Evolutionary conservation across 2,797 vertebrate genomes (phyloP), one percentile per base, ranked within the genome.

Genomic region (Pangasius sanitwongsei): DNA sequence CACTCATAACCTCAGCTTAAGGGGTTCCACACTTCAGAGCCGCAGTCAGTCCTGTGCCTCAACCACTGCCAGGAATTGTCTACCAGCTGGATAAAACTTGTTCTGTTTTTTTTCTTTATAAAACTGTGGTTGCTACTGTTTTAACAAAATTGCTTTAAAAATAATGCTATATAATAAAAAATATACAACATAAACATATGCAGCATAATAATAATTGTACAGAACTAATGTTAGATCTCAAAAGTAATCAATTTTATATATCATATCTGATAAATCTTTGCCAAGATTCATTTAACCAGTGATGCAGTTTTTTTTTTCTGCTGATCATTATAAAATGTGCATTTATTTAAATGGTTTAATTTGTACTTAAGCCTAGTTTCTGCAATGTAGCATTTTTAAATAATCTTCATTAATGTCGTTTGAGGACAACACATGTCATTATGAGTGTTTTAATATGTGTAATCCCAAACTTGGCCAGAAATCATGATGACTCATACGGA

Each of bases 381-480:
- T 90, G 89, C 86, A 89, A 67, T 87, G 75, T 12, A 69, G 67
- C 70, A 61, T 48, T 86, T 86, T 59, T 61, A 48, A 83, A 77
- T 59, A 34, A 86, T 74, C 85, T 50, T 16, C 77, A 89, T 78
- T 87, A n/a, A 63, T 70, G 55, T 48, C 16, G n/a, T 61, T 78
- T 12, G 18, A 65, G 61, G 75, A 75, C 77, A 90, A 75, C 78
- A 86, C 83, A 84, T 86, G 87, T 74, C 75, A 57, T 67, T 86
- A 88, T 88, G 78, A 85, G 86, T 87, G 70, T 67, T 82, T 89
- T 55, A 86, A 87, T 86, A 72, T 80, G 67, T 85, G 80, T 91
- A 91, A 92, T 91, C 89, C 87, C 48, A 55, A 88, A 88, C 86
- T 88, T 85, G 87, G 80, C 89, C 81, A 90, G 90, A 81, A 89